Conservation (phyloP, 2,113 vertebrate genomes). For the Bujurquina vittata region DNA sequence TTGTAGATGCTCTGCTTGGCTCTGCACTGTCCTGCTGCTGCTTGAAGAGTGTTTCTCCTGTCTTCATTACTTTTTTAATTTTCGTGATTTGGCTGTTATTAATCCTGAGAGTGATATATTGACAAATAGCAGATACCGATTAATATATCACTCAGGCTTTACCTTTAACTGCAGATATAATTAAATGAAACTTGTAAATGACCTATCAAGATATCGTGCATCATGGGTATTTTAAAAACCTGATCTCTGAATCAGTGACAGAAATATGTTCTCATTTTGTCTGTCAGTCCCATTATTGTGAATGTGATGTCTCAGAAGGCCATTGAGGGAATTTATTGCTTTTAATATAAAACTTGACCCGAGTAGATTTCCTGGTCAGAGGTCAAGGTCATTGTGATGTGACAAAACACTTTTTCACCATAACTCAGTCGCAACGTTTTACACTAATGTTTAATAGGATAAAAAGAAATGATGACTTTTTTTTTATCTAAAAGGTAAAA, state of each 20-base stretch:
- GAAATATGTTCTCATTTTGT: too few relatives aligned
- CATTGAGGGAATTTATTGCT: too few relatives aligned
- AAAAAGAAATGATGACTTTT: not conserved
- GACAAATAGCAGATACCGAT: not conserved
- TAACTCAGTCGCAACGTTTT: not conserved
- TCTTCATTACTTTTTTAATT: not conserved
- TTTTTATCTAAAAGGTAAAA: not conserved
- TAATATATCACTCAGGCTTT: not conserved
- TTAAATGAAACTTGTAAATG: not conserved
- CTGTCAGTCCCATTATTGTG: too few relatives aligned
- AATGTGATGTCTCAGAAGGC: too few relatives aligned
- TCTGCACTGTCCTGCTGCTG: too few relatives aligned
- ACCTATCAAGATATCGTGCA: not conserved
- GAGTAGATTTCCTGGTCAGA: too few relatives aligned
- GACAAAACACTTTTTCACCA: too few relatives aligned
- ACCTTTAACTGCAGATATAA: not conserved
- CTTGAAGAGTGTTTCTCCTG: too few relatives aligned
- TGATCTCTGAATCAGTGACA: not conserved
- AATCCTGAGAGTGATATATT: not conserved
- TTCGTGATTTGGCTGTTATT: not conserved
- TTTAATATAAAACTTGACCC: too few relatives aligned
- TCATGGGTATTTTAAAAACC: not conserved
- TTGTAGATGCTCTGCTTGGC: too few relatives aligned
- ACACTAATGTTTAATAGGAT: not conserved
- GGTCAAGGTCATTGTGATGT: too few relatives aligned